Conservation (phyloP, 2,797 vertebrate genomes). For the Mormyrops boulengeri region DNA sequence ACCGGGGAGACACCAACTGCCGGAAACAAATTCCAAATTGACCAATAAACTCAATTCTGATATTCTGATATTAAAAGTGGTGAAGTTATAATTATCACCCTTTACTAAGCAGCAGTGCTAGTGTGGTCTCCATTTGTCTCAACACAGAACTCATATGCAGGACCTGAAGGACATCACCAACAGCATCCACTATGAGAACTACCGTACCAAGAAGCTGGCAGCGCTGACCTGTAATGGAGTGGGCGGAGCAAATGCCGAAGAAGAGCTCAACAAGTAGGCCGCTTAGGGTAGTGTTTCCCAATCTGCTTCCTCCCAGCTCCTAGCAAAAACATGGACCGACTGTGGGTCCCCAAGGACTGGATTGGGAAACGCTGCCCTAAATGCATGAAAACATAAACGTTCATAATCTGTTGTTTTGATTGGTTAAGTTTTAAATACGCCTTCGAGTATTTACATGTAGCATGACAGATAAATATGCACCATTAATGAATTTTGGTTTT, state of each 20-base stretch:
- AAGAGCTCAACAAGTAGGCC: neutral
- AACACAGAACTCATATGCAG: conserved; percentile 18
- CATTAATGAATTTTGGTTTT: neutral
- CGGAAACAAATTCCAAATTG: neutral
- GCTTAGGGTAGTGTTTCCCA: neutral
- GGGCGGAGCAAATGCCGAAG: neutral
- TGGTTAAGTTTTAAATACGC: neutral
- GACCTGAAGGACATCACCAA: conserved; percentile 12
- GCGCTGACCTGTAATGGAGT: conserved; percentile 19
- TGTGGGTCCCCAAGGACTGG: neutral
- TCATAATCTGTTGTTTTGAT: neutral
- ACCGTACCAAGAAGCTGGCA: conserved; percentile 20
- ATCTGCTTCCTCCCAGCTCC: neutral
- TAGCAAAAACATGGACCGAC: neutral
- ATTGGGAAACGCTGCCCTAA: neutral
- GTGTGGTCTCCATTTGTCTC: neutral
- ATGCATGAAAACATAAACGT: neutral
- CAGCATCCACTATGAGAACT: conserved; percentile 29
- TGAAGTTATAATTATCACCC: neutral
- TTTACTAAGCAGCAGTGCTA: neutral
- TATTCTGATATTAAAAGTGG: neutral
- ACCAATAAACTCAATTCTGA: neutral
- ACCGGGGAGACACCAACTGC: neutral
- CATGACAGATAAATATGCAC: neutral
- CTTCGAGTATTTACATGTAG: neutral